Evolutionary conservation across 2,888 invertebrate species (phyloP).

Genomic region (Melanophora roralis): DNA sequence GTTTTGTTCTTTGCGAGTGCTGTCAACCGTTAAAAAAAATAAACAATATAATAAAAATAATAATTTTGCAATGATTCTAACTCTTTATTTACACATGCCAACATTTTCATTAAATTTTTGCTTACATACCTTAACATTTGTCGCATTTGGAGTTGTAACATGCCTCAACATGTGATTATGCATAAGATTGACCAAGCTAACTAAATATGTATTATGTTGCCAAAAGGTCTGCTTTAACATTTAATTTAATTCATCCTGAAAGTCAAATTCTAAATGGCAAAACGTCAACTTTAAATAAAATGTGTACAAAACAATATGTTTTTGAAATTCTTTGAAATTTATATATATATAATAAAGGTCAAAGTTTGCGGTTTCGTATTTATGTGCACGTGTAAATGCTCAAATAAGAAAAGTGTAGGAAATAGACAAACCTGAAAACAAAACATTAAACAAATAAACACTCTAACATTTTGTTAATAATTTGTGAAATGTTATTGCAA

Average conservation of each 20-base stretch:
- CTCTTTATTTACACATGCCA: too few species aligned
- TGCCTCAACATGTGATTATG: too few species aligned
- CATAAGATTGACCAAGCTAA: too few species aligned
- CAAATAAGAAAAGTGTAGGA: neutral
- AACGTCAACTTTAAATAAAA: neutral
- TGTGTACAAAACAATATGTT: neutral
- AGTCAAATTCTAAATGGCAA: neutral
- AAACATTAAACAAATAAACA: neutral
- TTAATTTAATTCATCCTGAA: neutral
- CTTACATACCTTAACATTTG: too few species aligned
- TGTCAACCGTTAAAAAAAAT: too few species aligned
- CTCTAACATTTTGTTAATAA: slow-evolving; percentile 14
- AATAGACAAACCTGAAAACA: neutral
- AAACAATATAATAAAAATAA: too few species aligned
- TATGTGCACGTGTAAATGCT: slow-evolving; percentile 17
- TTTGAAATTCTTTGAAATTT: neutral
- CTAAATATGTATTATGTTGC: too few species aligned
- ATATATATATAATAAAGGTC: neutral
- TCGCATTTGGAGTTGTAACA: too few species aligned
- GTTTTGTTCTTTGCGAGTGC: neutral
- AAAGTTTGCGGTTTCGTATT: neutral
- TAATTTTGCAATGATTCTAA: too few species aligned
- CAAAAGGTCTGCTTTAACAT: neutral
- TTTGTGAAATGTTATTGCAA: neutral
- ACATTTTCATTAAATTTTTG: too few species aligned